Base-by-base conservation (phyloP, 2,888 invertebrate species). In the Dryocosmus kuriphilus region DNA sequence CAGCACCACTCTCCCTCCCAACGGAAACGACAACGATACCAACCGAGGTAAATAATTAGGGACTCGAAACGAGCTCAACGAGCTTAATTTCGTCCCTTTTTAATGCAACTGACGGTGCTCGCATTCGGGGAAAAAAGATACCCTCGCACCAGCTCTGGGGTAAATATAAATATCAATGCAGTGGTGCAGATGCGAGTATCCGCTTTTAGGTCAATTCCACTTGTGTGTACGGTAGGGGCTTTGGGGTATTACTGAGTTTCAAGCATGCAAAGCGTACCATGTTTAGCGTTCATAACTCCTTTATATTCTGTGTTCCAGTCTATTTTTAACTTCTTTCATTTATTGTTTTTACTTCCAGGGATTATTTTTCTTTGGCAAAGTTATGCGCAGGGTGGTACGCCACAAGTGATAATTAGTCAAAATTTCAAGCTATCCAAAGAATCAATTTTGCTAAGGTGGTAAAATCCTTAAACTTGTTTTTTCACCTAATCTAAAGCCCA, bases 31-130 rank as follows among this genome's bases (percentile, higher is more conserved):
- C 86, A 84, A 77, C 85, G 88, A 88, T 67, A 79, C 83, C 78
- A 80, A 81, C 77, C 83, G 81, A 89, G 89, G 89, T 89, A 89
- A 89, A 85, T 76, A 82, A 83, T 82, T 78, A 77, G 80, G 77
- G 77, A 79, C 79, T 82, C 77, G 46, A 79, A 83, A 84, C 80
- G 84, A 84, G 83, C 80, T 84, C 84, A 84, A 83, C 80, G 81
- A 83, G 83, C 81, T 76, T 81, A 81, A 79, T 79, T 77, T 80
- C 38, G 75, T 80, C 79, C 80, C 78, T 80, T 78, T 74, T 80
- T 78, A 67, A 67, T 67, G 41, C 67, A 46, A 24, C 27, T 19
- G 41, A 67, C 35, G 38, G 16, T 24, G 27, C 41, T 67, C 41
- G 67, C 46, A 67, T 41, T 41, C 41, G 1, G 19, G 27, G 19